Base-by-base conservation (phyloP, 53 echinoderm and acorn worm genomes). In the Arbacia lixula region DNA sequence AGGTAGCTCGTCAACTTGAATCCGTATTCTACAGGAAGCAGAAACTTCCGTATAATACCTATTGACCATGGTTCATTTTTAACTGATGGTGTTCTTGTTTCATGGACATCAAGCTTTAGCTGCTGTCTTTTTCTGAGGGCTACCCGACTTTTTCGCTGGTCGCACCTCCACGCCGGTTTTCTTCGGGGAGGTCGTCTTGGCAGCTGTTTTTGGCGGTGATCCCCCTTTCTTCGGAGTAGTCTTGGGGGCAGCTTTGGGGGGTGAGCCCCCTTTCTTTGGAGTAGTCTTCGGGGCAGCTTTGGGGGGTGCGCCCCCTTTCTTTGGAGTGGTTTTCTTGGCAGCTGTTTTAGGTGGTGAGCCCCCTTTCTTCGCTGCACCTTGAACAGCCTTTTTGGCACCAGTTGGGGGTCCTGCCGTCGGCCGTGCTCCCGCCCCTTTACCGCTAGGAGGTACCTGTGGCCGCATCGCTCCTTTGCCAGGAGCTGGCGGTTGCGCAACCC, bases 131-230 rank as follows among this genome's bases (percentile, higher is more conserved):
- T n/a, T n/a, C n/a, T n/a, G n/a, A n/a, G n/a, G n/a, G n/a, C n/a
- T n/a, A n/a, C n/a, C n/a, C n/a, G n/a, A n/a, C n/a, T n/a, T n/a
- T n/a, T n/a, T n/a, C n/a, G n/a, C n/a, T n/a, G 14, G 31, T 66
- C 66, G 38, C 36, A 66, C 66, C 38, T 66, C 38, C 66, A 37
- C 38, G 5, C 21, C 20, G 36, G 66, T 1, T 66, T 66, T 66
- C 66, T 66, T 66, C 21, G n/a, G 20, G n/a, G 66, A n/a, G n/a
- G n/a, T 35, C 35, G 33, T 64, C 17, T 17, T 17, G 17, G 33
- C 10, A 14, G 64, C 4, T 17, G 33, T 64, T 64, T 64, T 64
- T 33, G 64, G 19, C 2, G 36, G 32, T 35, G 64, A 33, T 29
- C n/a, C n/a, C n/a, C n/a, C n/a, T 63, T 63, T 63, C 32, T 35